Base-by-base conservation (phyloP, 2,113 vertebrate species). In the Loxodonta africana region DNA sequence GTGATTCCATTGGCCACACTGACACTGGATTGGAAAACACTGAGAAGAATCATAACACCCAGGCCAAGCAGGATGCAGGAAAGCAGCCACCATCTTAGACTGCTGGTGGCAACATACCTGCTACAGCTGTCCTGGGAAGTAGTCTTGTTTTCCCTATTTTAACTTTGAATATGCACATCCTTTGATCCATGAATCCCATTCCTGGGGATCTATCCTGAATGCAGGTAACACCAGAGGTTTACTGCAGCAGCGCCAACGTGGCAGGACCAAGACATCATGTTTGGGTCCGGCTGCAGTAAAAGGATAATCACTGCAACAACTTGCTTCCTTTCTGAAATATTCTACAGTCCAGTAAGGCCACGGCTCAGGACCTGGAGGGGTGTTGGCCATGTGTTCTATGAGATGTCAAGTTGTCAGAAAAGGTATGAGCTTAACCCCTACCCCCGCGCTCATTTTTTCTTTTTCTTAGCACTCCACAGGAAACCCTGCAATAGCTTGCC, bases 261-360 rank as follows among this genome's bases (percentile, higher is more conserved):
- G 37, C 63, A 88, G 25, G 25, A 60, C 21, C 46, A 23, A 10
- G 14, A 25, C 48, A 21, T 37, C 7, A n/a, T 0, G 2, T 44
- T 17, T 23, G 69, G 9, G 20, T 25, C 37, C 63, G 46, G 12
- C 21, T 23, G 51, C 41, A 48, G 1, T 53, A 46, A 65, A 20
- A 57, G n/a, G 8, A 11, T 8, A 8, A 18, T 53, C 0, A 5
- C 46, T 33, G 26, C 4, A 46, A 11, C 15, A 4, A 37, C n/a
- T 0, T 10, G 8, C 23, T 9, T 80, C 21, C 26, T 2, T 44
- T n/a, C 41, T 77, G 20, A 28, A 44, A 44, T n/a, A 63, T 44
- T 25, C 41, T n/a, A 26, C 44, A 73, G 7, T 23, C 14, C 30
- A 15, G 26, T 57, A 53, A 91, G 76, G 46, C 33, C 15, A 65